Percentiles rank a stretch among this genome's conserved stretches.
phyloP scores from a whole-genome alignment of 1,140 invertebrate species.

The Neuroterus valhalla region DNA sequence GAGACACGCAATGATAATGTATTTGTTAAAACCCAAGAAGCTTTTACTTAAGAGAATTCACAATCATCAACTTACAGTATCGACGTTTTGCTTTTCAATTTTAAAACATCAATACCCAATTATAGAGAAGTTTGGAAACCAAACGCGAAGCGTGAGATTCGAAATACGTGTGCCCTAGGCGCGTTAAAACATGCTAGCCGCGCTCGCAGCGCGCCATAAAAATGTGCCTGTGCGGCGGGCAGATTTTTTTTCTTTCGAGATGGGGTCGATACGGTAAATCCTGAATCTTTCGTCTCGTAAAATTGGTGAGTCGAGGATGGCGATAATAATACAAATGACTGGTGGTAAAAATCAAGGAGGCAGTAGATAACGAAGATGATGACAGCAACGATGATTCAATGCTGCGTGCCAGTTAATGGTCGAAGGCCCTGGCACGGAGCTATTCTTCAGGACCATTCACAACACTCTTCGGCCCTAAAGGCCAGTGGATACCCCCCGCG shows the following conservation, averaged over 20 bases:
- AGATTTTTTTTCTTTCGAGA: background rate
- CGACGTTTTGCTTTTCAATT: too few relatives aligned
- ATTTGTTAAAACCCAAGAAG: too few relatives aligned
- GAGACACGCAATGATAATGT: too few relatives aligned
- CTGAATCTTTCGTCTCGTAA: slow-evolving; percentile 4
- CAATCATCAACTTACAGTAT: too few relatives aligned
- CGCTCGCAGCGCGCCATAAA: too few relatives aligned
- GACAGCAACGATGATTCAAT: slow-evolving; percentile 73
- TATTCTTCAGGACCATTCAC: slow-evolving; percentile 64
- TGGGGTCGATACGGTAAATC: slow-evolving; percentile 9
- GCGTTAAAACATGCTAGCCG: too few relatives aligned
- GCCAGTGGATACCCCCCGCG: slow-evolving; percentile 58
- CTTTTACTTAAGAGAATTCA: too few relatives aligned
- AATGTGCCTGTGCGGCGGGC: too few relatives aligned
- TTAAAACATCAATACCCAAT: too few relatives aligned
- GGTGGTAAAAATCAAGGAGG: slow-evolving; percentile 60
- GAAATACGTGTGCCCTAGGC: too few relatives aligned
- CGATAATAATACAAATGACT: slow-evolving; percentile 60
- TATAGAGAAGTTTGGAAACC: too few relatives aligned
- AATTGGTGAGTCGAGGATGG: slow-evolving; percentile 31
- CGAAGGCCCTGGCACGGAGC: slow-evolving; percentile 53
- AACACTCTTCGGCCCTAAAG: slow-evolving; percentile 52
- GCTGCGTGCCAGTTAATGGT: slow-evolving; percentile 66
- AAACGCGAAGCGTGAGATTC: too few relatives aligned
- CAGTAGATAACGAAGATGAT: slow-evolving; percentile 72